Base-by-base conservation (phyloP, 2,888 invertebrate species). In the Acleris literana region DNA sequence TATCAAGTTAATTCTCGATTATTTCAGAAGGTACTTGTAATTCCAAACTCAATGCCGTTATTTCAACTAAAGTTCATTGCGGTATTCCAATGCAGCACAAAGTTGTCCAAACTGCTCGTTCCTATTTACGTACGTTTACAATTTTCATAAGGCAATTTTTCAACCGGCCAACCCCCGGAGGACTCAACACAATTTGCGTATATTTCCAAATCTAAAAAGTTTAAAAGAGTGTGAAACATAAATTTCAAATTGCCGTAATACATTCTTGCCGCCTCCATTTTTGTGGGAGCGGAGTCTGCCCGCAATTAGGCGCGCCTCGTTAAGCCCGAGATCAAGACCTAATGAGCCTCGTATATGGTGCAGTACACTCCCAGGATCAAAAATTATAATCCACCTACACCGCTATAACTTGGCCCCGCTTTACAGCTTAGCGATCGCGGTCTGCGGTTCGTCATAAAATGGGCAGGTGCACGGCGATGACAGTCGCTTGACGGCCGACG, bases 291-390 rank as follows among this genome's bases (percentile, higher is more conserved):
- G 71, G 76, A 76, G 74, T 75, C 72, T 77, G 67, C 65, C 81
- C 87, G 88, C 88, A 88, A 90, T 90, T 90, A 88, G 86, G 76
- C 74, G 72, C 86, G 89, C 78, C 86, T 88, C 90, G 90, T 90
- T 90, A 84, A 82, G 73, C 81, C 75, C 80, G 83, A 83, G 88
- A 88, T 88, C 87, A 85, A 85, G 87, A 88, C 83, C 88, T 88
- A 89, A 90, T 89, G 88, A 88, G 88, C 89, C 86, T 86, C 84
- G 85, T 86, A 85, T 86, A 88, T 85, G 88, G 84, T 85, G 86
- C 87, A 85, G 83, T 88, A 85, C 87, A 85, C 83, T 85, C 80
- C 73, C 78, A 84, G 86, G 85, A 87, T 87, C 86, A 87, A 87
- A 87, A 87, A 87, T 86, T 87, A 86, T 86, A 88, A 85, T 86